Evolutionary conservation across 2,797 vertebrate species (phyloP).

Genomic region (Xenopus petersii): DNA sequence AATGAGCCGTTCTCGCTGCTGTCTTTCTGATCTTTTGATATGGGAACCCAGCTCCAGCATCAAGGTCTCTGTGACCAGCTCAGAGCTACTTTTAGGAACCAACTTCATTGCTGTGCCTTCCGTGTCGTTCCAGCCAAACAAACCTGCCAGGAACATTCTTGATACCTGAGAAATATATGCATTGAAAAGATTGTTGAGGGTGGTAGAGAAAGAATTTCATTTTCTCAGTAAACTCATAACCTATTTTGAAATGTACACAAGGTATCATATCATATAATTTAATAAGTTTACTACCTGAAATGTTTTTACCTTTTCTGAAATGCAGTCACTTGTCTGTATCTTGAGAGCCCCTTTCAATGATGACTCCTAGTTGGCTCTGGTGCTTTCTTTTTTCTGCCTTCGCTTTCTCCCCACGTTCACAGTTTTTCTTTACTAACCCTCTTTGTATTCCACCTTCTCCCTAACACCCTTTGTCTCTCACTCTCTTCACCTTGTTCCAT

Average conservation of each 20-base stretch:
- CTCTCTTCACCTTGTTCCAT: not conserved
- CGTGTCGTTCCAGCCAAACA: slow-evolving; percentile 41
- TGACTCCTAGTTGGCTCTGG: not conserved
- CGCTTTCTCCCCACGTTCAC: not conserved
- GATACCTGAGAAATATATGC: slow-evolving; percentile 1
- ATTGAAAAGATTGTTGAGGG: too few relatives aligned
- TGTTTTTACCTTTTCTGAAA: not conserved
- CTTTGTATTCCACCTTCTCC: not conserved
- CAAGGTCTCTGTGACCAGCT: slow-evolving; percentile 75
- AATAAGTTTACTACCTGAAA: slow-evolving; percentile 7
- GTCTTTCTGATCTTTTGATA: slow-evolving; percentile 73
- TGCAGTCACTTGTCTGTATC: not conserved
- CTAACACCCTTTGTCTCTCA: not conserved
- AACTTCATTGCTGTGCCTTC: slow-evolving; percentile 6
- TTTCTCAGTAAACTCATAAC: too few relatives aligned
- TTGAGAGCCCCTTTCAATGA: too few relatives aligned
- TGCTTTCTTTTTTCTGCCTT: not conserved
- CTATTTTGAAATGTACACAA: too few relatives aligned
- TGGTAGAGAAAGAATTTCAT: too few relatives aligned
- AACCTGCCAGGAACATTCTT: slow-evolving; percentile 42
- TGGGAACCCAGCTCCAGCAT: slow-evolving; percentile 77
- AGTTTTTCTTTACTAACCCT: not conserved
- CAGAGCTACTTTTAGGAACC: slow-evolving; percentile 62
- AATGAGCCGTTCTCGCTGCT: slow-evolving; percentile 66
- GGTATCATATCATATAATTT: too few relatives aligned